Conservation (phyloP, 2,888 invertebrate species). For the Augiades crinisus region DNA sequence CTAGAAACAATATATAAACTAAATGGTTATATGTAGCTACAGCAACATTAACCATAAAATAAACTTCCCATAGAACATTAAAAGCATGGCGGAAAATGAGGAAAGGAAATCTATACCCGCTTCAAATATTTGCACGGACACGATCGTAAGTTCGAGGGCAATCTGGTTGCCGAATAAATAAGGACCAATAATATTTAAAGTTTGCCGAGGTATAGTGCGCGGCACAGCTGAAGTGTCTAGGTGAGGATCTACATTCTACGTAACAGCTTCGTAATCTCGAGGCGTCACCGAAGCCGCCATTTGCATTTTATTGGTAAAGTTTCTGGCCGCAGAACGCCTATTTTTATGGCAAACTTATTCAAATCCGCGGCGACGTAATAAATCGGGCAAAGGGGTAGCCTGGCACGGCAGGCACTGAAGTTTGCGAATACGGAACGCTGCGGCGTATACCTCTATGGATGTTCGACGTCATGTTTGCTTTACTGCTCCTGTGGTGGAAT, state of each 20-base stretch:
- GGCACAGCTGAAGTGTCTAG: slow-evolving; percentile 13
- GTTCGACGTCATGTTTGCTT: slow-evolving; percentile 13
- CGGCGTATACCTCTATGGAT: slow-evolving; percentile 17
- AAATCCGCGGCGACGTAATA: slow-evolving; percentile 73
- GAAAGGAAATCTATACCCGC: slow-evolving; percentile 13
- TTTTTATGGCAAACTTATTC: slow-evolving; percentile 79
- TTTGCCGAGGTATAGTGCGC: not conserved
- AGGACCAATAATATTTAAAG: slow-evolving; percentile 11
- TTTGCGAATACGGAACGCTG: slow-evolving; percentile 22
- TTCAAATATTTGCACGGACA: slow-evolving; percentile 20
- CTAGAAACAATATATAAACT: no score
- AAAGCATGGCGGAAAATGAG: slow-evolving; percentile 14
- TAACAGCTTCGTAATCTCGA: slow-evolving; percentile 21
- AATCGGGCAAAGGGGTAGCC: slow-evolving; percentile 71
- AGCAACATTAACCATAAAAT: not conserved
- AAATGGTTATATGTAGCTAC: no score
- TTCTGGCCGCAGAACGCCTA: slow-evolving; percentile 70
- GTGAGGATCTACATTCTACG: slow-evolving; percentile 3
- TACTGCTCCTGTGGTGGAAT: not conserved
- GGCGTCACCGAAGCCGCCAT: slow-evolving; percentile 55
- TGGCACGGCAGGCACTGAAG: slow-evolving; percentile 57
- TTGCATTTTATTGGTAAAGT: slow-evolving; percentile 80
- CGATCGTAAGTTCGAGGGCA: slow-evolving; percentile 13
- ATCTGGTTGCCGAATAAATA: slow-evolving; percentile 13
- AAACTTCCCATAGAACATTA: slow-evolving; percentile 7